Evolutionary conservation across 92 coral and sea anemone genomes (phyloP), one percentile per base, ranked within the genome.

Genomic region (Chrysogorgia sp.): DNA sequence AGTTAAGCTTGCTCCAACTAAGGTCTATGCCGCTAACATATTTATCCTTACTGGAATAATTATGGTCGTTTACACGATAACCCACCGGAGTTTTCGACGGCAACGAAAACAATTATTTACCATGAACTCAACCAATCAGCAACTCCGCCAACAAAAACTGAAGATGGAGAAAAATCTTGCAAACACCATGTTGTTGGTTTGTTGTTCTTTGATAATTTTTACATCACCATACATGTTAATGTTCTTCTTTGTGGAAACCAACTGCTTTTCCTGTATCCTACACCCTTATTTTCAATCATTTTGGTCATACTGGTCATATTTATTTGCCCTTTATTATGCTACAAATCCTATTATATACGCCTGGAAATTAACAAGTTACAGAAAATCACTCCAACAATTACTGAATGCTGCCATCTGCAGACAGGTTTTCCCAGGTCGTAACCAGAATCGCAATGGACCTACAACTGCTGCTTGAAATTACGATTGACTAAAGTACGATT

Each of bases 151-250:
- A 71, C 20, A 50, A 15, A 71, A 71, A 52, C 45, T 71, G 67
- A 67, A 67, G 67, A 52, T 31, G 10, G 76, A 66, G 74, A 59
- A 52, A 50, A 56, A 66, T n/a, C 63, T 67, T 32, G 68, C 74
- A 13, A 40, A 67, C 47, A 24, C 45, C 2, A 67, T 40, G 56
- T 33, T 58, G 55, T 25, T 37, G 40, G 69, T 59, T 25, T 55
- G 33, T 8, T 32, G 31, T 20, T 64, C 32, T 13, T 74, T 64
- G 56, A 14, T 67, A 32, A 25, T 87, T 2, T 71, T 71, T 53
- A 71, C 78, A 15, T 55, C 63, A 28, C 78, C 78, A 26, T 71
- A 71, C 21, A 10, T 55, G 13, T 48, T 71, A 28, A n/a, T 53
- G 49, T 71, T 71, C 25, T 30, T 71, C 28, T 71, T 71, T 32